Base-by-base conservation (phyloP, 2,888 invertebrate species). In the Andrena chrysosceles region DNA sequence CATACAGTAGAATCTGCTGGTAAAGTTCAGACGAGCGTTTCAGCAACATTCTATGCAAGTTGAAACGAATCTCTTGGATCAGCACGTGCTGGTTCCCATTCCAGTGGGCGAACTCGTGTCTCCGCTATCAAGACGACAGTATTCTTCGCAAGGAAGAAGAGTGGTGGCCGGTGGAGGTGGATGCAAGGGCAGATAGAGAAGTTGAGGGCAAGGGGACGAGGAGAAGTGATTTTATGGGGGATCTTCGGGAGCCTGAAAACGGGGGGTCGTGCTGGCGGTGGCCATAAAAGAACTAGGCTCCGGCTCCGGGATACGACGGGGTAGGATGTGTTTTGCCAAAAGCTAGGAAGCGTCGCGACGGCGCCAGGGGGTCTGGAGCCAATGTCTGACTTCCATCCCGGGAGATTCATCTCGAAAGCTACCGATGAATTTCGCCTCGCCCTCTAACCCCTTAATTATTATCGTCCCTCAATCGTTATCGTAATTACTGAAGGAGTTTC, bases 341-440 rank as follows among this genome's bases (percentile, higher is more conserved):
- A 91, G 91, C 91, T 89, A 89, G 90, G 86, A 87, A 89, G 89
- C 91, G 92, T 87, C 92, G 91, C 90, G 93, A 92, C 93, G 93
- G 93, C 93, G 93, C 93, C 92, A 92, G 90, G 91, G 90, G 89
- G 92, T 92, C 93, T 93, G 93, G 93, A 92, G 93, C 93, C 93
- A 89, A 83, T 83, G 87, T 89, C 85, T 81, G 60, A 77, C 86
- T 86, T 82, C 84, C 77, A 83, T 84, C 68, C 88, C 85, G n/a
- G 67, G 75, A 77, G 66, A 83, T 78, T 80, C 84, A 52, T 60
- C 66, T 83, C 77, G 73, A 87, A 87, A 76, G 74, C 79, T 62
- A 35, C 26, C 77, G 54, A 56, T 68, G 59, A 77, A 76, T 52
- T 56, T 59, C 64, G 8, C 73, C 70, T 10, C 48, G 23, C 63